These are phyloP conservation scores for Xyliphius kryptos DNA, from an alignment of 2,113 vertebrate genomes.

Conservation along the genomic window DNA sequence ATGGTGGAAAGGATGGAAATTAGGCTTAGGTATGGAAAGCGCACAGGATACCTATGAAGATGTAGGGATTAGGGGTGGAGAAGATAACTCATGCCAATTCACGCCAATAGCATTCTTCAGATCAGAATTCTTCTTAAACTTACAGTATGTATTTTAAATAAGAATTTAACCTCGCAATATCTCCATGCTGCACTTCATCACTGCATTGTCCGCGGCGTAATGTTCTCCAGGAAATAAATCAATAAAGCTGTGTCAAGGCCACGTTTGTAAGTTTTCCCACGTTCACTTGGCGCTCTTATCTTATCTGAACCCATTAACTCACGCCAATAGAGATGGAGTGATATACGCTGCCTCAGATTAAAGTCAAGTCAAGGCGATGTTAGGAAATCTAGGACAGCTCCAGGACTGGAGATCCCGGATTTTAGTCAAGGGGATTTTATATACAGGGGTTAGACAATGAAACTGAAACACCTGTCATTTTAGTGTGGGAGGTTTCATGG, in stretches of 20 bases:
- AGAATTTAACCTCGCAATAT: neutral
- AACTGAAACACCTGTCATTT: too few species aligned
- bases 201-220: neutral
- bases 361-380: neutral
- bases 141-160: too few species aligned
- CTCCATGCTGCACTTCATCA: neutral
- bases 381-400: neutral
- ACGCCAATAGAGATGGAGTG: neutral
- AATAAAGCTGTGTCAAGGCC: neutral
- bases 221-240: slow-evolving; percentile 1
- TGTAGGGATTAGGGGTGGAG: too few species aligned
- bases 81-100: too few species aligned
- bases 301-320: slow-evolving; percentile 15
- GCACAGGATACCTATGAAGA: too few species aligned
- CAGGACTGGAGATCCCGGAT: neutral
- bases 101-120: too few species aligned
- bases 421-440: too few species aligned
- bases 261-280: slow-evolving; percentile 15
- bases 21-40: too few species aligned
- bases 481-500: too few species aligned
- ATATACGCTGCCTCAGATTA: neutral
- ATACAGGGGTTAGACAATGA: too few species aligned
- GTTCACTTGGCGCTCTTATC: neutral
- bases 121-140: too few species aligned
- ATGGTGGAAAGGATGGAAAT: too few species aligned